Evolutionary conservation across 2,888 invertebrate species (phyloP), one percentile per base, ranked within the genome.

Genomic region (Acleris emargana): DNA sequence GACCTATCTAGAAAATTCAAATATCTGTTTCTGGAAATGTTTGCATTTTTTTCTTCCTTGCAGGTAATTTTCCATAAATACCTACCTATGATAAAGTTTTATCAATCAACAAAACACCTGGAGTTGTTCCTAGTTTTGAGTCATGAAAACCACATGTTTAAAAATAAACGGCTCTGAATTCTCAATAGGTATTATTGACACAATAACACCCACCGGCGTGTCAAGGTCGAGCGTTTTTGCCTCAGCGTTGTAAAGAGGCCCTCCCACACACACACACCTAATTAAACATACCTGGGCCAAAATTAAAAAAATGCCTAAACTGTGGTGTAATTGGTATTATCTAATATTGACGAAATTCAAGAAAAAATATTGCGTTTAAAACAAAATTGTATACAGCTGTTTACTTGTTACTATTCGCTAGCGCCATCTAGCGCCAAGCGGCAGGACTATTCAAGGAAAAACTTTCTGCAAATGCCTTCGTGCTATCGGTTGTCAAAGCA

Each of bases 361-460:
- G 11, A 4, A 13, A 38, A 0, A 38, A 9, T 9, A 3, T 32
- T 32, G 32, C 32, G 2, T 38, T 13, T 38, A 38, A 3, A 9
- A 17, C 45, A 45, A 45, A 17, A 7, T 45, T 17, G 20, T 49
- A 20, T 18, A 18, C 9, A 11, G 42, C n/a, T 42, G 22, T 43
- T 22, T 9, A 7, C 16, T 43, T 43, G n/a, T 16, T 55, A 42
- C 45, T 5, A 17, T 45, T 17, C 11, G 3, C 38, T 52, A 66
- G 16, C 57, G 66, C 66, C 66, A 66, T 61, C 66, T 66, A 47
- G 66, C 25, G 66, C 18, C 66, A 61, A 66, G 61, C 22, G 61
- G 66, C 66, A 45, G 11, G 9, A 57, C 60, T 47, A 20, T 52
- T 16, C n/a, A 66, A 61, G 47, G 32, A 13, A 38, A 13, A 13